Evolutionary conservation across 2,888 invertebrate genomes (phyloP).

Genomic region (Lacanobia wlatinum): DNA sequence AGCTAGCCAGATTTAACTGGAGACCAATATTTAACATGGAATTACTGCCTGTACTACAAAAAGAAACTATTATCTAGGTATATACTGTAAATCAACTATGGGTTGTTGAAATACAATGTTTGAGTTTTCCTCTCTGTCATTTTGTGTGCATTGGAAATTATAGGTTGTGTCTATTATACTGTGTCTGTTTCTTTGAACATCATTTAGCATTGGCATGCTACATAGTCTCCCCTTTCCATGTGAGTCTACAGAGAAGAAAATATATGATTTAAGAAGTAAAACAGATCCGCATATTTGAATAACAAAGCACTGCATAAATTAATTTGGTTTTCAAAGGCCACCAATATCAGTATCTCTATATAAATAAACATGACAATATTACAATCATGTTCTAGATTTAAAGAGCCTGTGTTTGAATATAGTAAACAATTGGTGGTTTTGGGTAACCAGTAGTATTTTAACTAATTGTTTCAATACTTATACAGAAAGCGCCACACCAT

Average conservation of each 20-base stretch:
- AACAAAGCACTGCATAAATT: background rate
- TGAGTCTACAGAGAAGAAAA: background rate
- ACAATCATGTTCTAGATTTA: too few species aligned
- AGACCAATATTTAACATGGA: background rate
- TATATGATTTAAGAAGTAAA: background rate
- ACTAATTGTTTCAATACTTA: conserved; percentile 5
- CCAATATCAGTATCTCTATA: too few species aligned
- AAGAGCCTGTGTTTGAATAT: background rate
- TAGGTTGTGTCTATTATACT: background rate
- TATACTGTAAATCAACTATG: background rate
- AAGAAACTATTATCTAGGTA: too few species aligned
- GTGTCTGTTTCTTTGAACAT: background rate
- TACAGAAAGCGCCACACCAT: conserved; percentile 65
- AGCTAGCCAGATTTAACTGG: too few species aligned
- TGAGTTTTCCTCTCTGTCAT: background rate
- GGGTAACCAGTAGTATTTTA: background rate
- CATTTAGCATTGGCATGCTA: too few species aligned
- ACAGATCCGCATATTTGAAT: background rate
- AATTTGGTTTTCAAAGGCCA: background rate
- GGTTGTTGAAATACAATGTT: background rate
- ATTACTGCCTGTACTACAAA: too few species aligned
- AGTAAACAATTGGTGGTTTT: background rate
- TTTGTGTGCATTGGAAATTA: background rate
- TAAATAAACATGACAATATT: background rate
- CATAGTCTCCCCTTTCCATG: too few species aligned